A percentile compares a stretch with the other conserved stretches of the same genome.
phyloP scores from a whole-genome alignment of 2,113 vertebrate genomes.

The Coturnix japonica region DNA sequence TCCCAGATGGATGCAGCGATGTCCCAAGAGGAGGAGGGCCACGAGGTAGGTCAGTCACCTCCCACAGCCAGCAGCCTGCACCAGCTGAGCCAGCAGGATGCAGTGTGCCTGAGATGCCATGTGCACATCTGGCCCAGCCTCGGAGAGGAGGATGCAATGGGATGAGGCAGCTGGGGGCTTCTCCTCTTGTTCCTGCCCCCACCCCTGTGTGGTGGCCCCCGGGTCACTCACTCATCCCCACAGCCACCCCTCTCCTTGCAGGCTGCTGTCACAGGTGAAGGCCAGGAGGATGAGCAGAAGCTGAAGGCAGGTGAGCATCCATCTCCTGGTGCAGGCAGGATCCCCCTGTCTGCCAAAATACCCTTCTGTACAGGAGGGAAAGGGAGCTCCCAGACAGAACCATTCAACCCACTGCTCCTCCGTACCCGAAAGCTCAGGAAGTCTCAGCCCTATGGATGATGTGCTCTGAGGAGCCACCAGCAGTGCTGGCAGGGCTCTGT shows the following conservation, averaged over 20 bases:
- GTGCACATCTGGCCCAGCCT: neutral
- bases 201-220: accelerated
- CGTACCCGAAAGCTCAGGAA: neutral
- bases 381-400: neutral
- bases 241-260: neutral
- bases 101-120: neutral
- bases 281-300: neutral
- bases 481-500: neutral
- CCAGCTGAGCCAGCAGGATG: accelerated
- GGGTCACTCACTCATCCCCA: accelerated
- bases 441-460: neutral
- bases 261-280: neutral
- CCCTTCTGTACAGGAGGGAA: neutral
- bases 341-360: neutral
- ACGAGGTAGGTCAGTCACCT: neutral
- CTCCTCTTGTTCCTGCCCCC: neutral
- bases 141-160: neutral
- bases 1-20: neutral
- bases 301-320: neutral
- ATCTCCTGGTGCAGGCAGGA: neutral
- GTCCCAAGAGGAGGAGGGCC: neutral
- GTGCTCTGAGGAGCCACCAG: neutral
- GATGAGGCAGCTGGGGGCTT: neutral
- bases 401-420: accelerated
- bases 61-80: neutral